Percentiles rank a stretch among this genome's conserved stretches.
Conservation (phyloP, 2,113 vertebrate species). For the Vanacampus margaritifer region DNA sequence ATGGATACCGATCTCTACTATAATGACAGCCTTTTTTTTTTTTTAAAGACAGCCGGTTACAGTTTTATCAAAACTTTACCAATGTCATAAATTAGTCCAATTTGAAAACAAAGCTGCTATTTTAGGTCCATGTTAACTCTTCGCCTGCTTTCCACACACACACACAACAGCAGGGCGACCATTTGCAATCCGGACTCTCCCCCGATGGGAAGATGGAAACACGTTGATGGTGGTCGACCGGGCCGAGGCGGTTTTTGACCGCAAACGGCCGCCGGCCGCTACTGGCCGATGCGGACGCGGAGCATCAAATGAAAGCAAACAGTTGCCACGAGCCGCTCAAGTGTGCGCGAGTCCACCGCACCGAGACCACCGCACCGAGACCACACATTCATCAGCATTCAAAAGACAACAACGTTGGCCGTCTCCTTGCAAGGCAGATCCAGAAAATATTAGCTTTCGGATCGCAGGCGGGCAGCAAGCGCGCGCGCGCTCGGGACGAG, state of each 20-base stretch:
- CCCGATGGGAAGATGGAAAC: background rate
- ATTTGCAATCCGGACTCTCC: background rate
- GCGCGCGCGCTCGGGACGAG: slow-evolving; percentile 30
- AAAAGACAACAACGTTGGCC: background rate
- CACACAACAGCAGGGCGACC: background rate
- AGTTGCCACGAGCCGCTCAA: background rate
- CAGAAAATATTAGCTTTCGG: background rate
- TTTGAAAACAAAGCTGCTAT: background rate
- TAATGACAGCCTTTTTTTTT: too few species aligned
- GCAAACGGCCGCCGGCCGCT: background rate
- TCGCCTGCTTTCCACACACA: background rate
- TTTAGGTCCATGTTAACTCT: background rate
- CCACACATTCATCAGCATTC: background rate
- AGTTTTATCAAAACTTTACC: too few species aligned
- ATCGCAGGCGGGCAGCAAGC: too few species aligned
- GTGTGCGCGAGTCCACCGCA: background rate
- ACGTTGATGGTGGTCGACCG: background rate
- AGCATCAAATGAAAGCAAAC: background rate
- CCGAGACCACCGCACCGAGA: too few species aligned
- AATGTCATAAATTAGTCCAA: too few species aligned
- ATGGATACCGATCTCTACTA: too few species aligned
- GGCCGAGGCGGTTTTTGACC: background rate
- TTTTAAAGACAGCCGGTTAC: too few species aligned
- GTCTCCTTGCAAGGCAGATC: background rate
- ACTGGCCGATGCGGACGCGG: background rate